Percentiles rank a stretch among this genome's conserved stretches.
Conservation (phyloP, 92 coral and sea anemone species). For the Montipora capitata region DNA sequence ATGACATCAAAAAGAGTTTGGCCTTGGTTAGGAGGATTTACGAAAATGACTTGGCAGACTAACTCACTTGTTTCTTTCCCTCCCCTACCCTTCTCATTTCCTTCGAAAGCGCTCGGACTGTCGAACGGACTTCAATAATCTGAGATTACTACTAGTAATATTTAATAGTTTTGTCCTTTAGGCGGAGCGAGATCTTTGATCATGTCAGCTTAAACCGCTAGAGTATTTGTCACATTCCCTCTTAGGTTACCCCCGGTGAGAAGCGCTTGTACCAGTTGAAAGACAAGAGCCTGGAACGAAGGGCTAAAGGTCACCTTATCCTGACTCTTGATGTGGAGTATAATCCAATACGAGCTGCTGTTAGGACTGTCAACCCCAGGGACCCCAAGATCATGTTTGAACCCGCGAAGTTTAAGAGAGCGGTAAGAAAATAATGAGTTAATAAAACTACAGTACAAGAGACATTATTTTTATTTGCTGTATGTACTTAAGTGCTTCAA, state of each 20-base stretch:
- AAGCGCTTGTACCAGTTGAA: conserved; percentile 98
- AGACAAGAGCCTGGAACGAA: conserved; percentile 92
- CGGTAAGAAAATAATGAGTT: conserved; percentile 64
- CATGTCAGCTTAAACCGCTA: no score
- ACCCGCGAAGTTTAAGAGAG: conserved; percentile 96
- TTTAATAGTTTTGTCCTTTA: no score
- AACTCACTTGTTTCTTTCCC: no score
- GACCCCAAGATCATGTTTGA: conserved; percentile 91
- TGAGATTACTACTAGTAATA: no score
- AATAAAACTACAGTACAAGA: neutral
- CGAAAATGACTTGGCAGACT: no score
- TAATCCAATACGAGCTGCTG: conserved; percentile 96
- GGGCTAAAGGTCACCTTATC: conserved; percentile 97
- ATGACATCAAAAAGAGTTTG: no score
- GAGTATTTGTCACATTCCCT: neutral
- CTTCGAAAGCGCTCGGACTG: no score
- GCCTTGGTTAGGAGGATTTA: no score
- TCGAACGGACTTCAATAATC: no score
- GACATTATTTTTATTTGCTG: neutral
- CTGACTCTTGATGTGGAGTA: conserved; percentile 92
- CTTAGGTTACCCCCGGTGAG: conserved; percentile 88
- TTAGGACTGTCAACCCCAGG: conserved; percentile 97
- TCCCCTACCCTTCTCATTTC: no score
- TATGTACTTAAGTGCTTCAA: no score
- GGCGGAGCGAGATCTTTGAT: no score